Evolutionary conservation across 2,888 invertebrate genomes (phyloP), one percentile per base, ranked within the genome.

Genomic region (Caenorhabditis virilis): DNA sequence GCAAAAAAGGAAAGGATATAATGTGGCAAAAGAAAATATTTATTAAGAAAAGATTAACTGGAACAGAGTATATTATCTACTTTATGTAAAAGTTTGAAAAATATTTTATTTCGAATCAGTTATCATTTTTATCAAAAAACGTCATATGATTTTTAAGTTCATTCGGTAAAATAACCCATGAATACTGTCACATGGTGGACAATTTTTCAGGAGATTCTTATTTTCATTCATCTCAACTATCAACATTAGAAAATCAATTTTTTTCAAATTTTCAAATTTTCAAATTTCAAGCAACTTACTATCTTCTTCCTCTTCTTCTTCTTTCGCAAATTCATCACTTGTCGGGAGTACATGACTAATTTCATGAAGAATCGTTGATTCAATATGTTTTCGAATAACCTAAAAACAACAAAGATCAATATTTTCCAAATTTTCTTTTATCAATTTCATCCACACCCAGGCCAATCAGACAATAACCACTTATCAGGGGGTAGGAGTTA

Each of bases 321-420:
- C 82, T 52, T 82, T 82, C 11, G 82, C 82, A 54, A 82, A 82
- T 56, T 82, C 82, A 62, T 82, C 82, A 16, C 78, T 79, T 15
- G 82, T 82, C n/a, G 83, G 83, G 39, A 83, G 67, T 23, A 83
- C 83, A 55, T 82, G 83, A 59, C 79, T 80, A 54, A 83, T 83
- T 63, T 83, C 83, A 66, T 83, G 83, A 50, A 83, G 74, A 52
- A 83, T 83, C 25, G 83, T 83, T 18, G 82, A 82, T 48, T 83
- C 83, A 53, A 83, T 83, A 65, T 82, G 82, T 54, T 81, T 81
- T 25, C 82, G 70, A 51, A 82, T 82, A 20, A 82, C 82, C 82
- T 82, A 60, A 53, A 80, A 71, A 63, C 50, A 46, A 45, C 6
- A 15, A 25, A 25, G 2, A 25, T 42, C 15, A 6, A 13, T 42